Base-by-base conservation (phyloP, 2,113 vertebrate species). In the Indri indri region DNA sequence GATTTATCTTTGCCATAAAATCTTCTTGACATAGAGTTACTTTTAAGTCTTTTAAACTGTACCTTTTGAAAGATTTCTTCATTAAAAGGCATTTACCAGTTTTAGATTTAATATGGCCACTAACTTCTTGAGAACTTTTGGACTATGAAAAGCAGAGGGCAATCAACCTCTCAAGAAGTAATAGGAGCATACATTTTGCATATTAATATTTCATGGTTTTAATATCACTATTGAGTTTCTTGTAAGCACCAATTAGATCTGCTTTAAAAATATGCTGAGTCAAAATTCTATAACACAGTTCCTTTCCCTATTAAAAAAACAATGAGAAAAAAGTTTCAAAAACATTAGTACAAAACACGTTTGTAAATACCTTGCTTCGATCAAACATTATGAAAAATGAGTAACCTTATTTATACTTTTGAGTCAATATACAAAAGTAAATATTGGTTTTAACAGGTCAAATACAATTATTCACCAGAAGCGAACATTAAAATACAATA, bases 21-120 rank as follows among this genome's bases (percentile, higher is more conserved):
- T 86, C 45, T 83, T 90, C 86, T 65, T 96, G 83, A 86, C 47
- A 91, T 34, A 95, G 40, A 76, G 32, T 76, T 94, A 97, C 59
- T 92, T 90, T 90, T 81, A 84, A 96, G 88, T 93, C 61, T 94
- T 97, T 87, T 37, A 96, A 90, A 92, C 45, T 88, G 50, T 63
- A 66, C 14, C 45, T 68, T 93, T 96, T 54, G 83, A 97, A 97
- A 94, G 63, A 84, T 83, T 93, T 88, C 86, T 88, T 97, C 9
- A 94, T 86, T 97, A 96, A 91, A 87, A 97, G 80, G 63, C 45
- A 89, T 91, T 92, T 96, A 82, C 47, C 76, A 89, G 40, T 68
- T 93, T 95, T 81, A 57, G 22, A 96, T 92, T 87, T 96, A 94
- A 77, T 92, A 82, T 59, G 32, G 63, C 81, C 54, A 96, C 22